Evolutionary conservation across 30 jellyfish, hydroid and myxozoan genomes (phyloP), one percentile per base, ranked within the genome.

Genomic region (Nemopilema nomurai): DNA sequence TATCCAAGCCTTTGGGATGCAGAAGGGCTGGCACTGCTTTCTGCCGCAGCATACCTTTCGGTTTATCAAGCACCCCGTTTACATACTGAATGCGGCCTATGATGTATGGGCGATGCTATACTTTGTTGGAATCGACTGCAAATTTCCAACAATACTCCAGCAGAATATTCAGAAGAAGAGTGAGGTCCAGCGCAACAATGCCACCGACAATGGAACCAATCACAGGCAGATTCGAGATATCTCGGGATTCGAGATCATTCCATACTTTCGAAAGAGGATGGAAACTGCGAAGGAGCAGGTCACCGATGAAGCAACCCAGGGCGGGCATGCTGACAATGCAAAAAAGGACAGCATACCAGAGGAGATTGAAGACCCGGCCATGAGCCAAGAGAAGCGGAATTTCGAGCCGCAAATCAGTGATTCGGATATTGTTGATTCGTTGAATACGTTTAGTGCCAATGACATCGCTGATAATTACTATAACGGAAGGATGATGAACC

Each of bases 51-150:
- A 77, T 22, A 78, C 97, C 18, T 85, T 90, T 32, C 86, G 87
- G 74, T 95, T 79, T 70, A 96, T 95, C 26, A 95, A 87, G 32
- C 96, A 97, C 31, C 99, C 99, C 8, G 92, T 87, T 1, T 95
- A 85, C 82, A 93, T 95, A 0, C 71, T 95, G 49, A 95, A 95
- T 29, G 95, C 99, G 16, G 99, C 99, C 9, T 95, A 95, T 79
- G 99, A 95, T 82, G 95, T 95, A 13, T 95, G 99, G 99, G 99
- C 99, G 23, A 71, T 95, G 94, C 92, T 95, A 28, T 95, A 95
- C 74, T 95, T 95, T 51, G 92, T 95, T 17, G 99, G 96, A 16
- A 95, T 95, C 52, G 85, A 95, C 52, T 95, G 99, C 74, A 95
- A 95, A 76, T 95, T 95, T 69, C 97, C 99, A 9, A n/a, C 97